Evolutionary conservation across 2,113 vertebrate species (phyloP).

Genomic region (Macquaria ambigua): DNA sequence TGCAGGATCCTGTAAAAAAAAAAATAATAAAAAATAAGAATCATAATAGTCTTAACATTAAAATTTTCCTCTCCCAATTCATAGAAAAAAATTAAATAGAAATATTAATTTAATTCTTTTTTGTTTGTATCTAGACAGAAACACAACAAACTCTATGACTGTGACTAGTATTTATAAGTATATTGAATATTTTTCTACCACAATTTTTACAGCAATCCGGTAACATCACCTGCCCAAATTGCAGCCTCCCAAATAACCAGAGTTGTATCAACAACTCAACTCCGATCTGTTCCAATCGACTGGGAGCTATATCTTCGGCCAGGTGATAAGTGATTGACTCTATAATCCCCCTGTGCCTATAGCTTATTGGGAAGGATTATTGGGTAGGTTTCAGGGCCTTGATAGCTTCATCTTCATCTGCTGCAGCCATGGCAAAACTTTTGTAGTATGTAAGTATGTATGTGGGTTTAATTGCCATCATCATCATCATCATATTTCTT

Average conservation of each 20-base stretch:
- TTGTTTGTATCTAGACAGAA: not conserved
- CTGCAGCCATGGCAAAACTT: conserved; percentile 2
- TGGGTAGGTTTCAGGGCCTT: not conserved
- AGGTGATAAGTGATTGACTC: conserved; percentile 12
- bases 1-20: not conserved
- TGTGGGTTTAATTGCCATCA: not conserved
- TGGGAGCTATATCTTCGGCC: not conserved
- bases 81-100: not conserved
- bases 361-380: not conserved
- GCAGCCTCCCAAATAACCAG: not conserved
- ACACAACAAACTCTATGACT: not conserved
- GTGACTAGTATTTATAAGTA: not conserved
- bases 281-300: not conserved
- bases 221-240: not conserved
- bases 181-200: not conserved
- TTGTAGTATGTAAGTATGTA: not conserved
- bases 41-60: not conserved
- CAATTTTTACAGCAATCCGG: not conserved
- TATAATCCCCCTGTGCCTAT: not conserved
- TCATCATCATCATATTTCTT: not conserved
- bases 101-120: not conserved
- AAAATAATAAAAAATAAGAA: not conserved
- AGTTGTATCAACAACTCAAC: not conserved
- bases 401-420: conserved; percentile 11
- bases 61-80: not conserved